These are phyloP conservation scores for Drosophila takahashii DNA, from an alignment of 1,140 invertebrate genomes.

Conservation along the genomic window DNA sequence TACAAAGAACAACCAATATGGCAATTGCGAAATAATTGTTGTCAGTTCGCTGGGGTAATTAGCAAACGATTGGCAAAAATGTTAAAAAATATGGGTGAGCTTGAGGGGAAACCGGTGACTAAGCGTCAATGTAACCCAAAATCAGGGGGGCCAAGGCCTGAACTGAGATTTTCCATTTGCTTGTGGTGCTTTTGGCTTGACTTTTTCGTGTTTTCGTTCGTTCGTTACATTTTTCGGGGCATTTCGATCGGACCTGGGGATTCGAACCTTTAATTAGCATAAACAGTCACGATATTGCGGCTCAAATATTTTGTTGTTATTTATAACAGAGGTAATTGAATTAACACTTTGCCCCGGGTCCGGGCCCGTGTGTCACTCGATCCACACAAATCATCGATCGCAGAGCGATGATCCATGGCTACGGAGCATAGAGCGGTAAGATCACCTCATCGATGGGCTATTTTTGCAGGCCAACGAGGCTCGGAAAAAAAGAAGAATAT, in stretches of 20 bases:
- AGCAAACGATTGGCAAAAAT: slow-evolving; percentile 70
- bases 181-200: not conserved
- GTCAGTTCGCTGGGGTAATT: slow-evolving; percentile 48
- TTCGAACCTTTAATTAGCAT: slow-evolving; percentile 74
- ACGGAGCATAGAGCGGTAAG: not conserved
- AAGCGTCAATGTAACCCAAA: slow-evolving; percentile 34
- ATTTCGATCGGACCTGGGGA: slow-evolving; percentile 11
- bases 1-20: not conserved
- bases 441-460: slow-evolving; percentile 17
- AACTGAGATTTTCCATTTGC: slow-evolving; percentile 33
- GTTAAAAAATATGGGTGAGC: slow-evolving; percentile 25
- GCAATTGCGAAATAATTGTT: slow-evolving; percentile 31
- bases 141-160: slow-evolving; percentile 23
- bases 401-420: slow-evolving; percentile 7
- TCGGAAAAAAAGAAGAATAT: too few species aligned
- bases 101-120: slow-evolving; percentile 32
- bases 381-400: slow-evolving; percentile 19
- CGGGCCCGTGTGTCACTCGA: slow-evolving; percentile 61
- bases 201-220: slow-evolving; percentile 11
- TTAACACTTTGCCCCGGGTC: slow-evolving; percentile 60
- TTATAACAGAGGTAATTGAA: slow-evolving; percentile 79
- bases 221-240: slow-evolving; percentile 12
- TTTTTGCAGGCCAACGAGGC: not conserved
- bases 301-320: slow-evolving; percentile 79
- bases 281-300: slow-evolving; percentile 77